Evolutionary conservation across 2,888 invertebrate species (phyloP).

Genomic region (Sipha maydis): DNA sequence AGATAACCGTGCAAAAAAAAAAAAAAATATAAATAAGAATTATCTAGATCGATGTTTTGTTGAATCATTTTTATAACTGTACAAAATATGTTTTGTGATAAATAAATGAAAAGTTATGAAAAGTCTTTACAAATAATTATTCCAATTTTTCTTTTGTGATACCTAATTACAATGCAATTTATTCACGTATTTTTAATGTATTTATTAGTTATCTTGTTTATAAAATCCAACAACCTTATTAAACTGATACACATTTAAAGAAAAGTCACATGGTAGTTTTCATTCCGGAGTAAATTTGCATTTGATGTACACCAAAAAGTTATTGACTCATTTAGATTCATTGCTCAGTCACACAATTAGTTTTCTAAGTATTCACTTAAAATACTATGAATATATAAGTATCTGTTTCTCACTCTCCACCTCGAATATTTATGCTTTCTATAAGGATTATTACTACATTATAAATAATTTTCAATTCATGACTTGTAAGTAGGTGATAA

Average conservation of each 20-base stretch:
- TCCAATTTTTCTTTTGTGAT: no score
- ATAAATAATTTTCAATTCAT: neutral
- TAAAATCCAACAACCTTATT: neutral
- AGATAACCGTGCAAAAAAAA: no score
- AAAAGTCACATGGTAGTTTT: neutral
- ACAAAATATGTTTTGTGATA: no score
- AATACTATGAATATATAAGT: neutral
- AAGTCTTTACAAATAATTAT: no score
- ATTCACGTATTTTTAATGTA: neutral
- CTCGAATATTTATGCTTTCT: neutral
- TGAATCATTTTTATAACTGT: no score
- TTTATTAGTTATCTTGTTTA: neutral
- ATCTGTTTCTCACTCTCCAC: neutral
- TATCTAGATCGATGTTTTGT: no score
- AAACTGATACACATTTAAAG: neutral
- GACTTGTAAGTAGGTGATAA: neutral
- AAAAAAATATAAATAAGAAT: no score
- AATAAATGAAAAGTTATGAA: no score
- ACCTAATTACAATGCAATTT: no score
- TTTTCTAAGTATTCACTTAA: neutral
- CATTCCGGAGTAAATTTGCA: neutral
- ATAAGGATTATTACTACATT: neutral
- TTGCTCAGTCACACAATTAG: neutral
- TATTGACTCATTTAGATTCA: neutral
- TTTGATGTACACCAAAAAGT: neutral